Evolutionary conservation across 1,140 invertebrate species (phyloP).

Genomic region (Muscidifurax raptorellus): DNA sequence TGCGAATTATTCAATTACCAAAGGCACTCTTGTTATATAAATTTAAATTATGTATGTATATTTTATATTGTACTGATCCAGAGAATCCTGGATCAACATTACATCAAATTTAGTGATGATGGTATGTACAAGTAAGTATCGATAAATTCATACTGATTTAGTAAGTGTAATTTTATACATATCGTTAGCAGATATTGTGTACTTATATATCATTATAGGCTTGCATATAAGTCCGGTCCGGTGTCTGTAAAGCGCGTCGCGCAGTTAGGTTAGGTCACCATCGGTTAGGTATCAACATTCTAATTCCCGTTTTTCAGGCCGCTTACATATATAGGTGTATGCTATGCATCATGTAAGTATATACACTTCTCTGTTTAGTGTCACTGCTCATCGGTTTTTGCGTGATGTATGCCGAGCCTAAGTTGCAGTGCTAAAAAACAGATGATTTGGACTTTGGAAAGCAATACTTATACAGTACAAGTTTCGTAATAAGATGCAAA

Average conservation of each 20-base stretch:
- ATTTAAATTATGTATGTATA: too few relatives aligned
- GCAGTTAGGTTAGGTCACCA: not conserved
- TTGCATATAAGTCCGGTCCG: too few relatives aligned
- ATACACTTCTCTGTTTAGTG: not conserved
- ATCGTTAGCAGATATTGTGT: too few relatives aligned
- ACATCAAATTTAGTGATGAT: too few relatives aligned
- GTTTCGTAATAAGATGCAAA: not conserved
- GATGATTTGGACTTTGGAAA: not conserved
- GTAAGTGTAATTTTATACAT: too few relatives aligned
- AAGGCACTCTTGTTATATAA: not conserved
- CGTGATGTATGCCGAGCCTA: not conserved
- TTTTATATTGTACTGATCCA: too few relatives aligned
- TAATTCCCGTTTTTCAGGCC: not conserved
- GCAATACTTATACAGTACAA: not conserved
- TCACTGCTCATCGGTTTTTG: not conserved
- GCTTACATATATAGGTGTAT: not conserved
- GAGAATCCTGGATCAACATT: too few relatives aligned
- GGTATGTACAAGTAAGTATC: too few relatives aligned
- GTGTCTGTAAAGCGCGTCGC: too few relatives aligned
- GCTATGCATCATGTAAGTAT: not conserved
- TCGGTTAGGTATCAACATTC: not conserved
- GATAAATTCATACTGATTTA: too few relatives aligned
- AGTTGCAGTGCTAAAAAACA: not conserved
- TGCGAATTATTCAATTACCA: conserved; percentile 8
- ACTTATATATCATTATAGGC: too few relatives aligned